Evolutionary conservation across 2,113 vertebrate species (phyloP).

Genomic region (Sylvilagus bachmani): DNA sequence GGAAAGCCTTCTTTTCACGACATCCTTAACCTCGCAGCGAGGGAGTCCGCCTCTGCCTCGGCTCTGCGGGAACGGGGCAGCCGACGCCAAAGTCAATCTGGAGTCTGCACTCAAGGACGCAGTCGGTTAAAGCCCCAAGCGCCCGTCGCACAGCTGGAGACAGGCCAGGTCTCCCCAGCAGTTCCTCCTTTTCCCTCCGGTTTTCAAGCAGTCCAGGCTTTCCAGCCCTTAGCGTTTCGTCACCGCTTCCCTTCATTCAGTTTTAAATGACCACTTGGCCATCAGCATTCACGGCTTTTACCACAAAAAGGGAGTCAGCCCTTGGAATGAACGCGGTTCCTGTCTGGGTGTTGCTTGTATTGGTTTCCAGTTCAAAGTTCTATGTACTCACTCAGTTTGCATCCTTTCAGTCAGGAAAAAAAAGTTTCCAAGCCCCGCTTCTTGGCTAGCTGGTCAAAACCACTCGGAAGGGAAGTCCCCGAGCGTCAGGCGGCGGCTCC

Average conservation of each 20-base stretch:
- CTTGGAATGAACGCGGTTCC: constrained; percentile 72
- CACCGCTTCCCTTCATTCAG: constrained; percentile 80
- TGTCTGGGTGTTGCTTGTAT: constrained; percentile 67
- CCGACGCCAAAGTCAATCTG: background rate
- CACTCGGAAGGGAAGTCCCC: constrained; percentile 86
- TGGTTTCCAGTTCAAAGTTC: constrained; percentile 86
- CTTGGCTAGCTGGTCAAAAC: constrained; percentile 87
- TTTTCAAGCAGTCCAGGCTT: constrained; percentile 70
- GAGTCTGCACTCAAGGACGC: constrained; percentile 62
- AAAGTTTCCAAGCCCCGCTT: constrained; percentile 83
- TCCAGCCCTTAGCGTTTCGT: constrained; percentile 78
- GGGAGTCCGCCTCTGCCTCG: constrained; percentile 64
- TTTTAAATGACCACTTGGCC: constrained; percentile 85
- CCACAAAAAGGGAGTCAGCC: constrained; percentile 69
- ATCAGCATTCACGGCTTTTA: constrained; percentile 77
- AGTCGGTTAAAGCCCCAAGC: constrained; percentile 73
- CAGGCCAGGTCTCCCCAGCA: constrained; percentile 77
- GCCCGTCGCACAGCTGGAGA: constrained; percentile 76
- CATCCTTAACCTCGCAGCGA: constrained; percentile 71
- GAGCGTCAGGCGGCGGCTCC: constrained; percentile 84
- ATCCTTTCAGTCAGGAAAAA: constrained; percentile 80
- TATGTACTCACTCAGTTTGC: constrained; percentile 89
- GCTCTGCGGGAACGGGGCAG: constrained; percentile 29
- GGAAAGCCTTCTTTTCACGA: background rate
- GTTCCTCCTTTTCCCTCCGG: constrained; percentile 67